phyloP scores from a whole-genome alignment of 30 jellyfish, hydroid and myxozoan genomes.

The Haliclystus octoradiatus region DNA sequence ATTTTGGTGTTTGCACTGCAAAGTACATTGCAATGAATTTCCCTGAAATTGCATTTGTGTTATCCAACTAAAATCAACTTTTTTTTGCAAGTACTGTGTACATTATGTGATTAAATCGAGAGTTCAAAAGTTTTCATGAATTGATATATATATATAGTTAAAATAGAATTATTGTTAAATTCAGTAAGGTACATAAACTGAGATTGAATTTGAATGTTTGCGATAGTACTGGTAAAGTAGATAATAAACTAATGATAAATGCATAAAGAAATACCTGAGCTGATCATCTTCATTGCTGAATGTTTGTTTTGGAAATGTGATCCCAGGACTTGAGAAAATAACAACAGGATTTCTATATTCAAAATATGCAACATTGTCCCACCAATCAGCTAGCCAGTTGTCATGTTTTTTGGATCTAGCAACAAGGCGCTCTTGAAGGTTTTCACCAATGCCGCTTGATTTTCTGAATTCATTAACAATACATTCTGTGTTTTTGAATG shows the following conservation, averaged over 20 bases:
- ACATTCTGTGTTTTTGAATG: conserved; percentile 33
- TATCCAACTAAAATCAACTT: too few relatives aligned
- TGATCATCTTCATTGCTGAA: conserved; percentile 48
- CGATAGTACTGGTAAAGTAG: neutral
- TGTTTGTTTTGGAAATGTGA: conserved; percentile 35
- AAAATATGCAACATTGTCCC: conserved; percentile 80
- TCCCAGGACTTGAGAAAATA: conserved; percentile 80
- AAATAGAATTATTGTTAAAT: too few relatives aligned
- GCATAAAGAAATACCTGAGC: conserved; percentile 25
- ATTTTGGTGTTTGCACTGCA: too few relatives aligned
- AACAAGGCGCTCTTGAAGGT: conserved; percentile 36
- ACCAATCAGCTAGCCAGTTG: conserved; percentile 90
- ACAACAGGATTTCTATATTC: conserved; percentile 73
- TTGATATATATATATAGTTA: too few relatives aligned
- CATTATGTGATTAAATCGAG: too few relatives aligned
- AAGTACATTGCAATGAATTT: too few relatives aligned
- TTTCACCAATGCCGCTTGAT: conserved; percentile 72
- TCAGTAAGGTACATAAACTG: too few relatives aligned
- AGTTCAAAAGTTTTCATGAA: too few relatives aligned
- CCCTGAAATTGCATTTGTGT: too few relatives aligned
- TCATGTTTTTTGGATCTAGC: conserved; percentile 44
- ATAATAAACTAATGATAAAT: neutral
- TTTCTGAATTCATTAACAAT: conserved; percentile 48
- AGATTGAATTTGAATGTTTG: too few relatives aligned
- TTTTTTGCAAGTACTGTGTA: too few relatives aligned